Conservation (phyloP, 2,888 invertebrate species). For the Atrina japonica region DNA sequence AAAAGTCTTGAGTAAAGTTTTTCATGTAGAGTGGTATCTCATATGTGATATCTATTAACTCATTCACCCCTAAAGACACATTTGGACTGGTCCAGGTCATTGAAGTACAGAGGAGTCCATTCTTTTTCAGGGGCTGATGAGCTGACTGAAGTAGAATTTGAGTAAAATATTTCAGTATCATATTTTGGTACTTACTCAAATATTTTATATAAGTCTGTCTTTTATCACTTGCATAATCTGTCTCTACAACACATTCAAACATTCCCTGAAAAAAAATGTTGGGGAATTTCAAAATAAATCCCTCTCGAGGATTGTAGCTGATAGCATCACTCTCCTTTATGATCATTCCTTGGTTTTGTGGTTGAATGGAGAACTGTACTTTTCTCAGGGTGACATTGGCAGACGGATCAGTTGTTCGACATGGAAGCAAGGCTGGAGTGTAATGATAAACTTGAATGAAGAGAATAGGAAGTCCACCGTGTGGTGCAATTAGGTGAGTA, state of each 20-base stretch:
- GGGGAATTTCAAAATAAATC: slow-evolving; percentile 59
- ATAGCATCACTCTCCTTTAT: slow-evolving; percentile 20
- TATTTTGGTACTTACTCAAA: slow-evolving; percentile 28
- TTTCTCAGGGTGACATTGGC: slow-evolving; percentile 52
- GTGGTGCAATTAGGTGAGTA: background rate
- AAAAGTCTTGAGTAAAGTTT: too few species aligned
- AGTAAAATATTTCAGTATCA: background rate
- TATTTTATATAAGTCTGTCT: slow-evolving; percentile 18
- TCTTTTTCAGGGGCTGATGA: too few species aligned
- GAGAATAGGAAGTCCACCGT: background rate
- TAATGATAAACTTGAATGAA: slow-evolving; percentile 41
- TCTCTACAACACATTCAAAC: slow-evolving; percentile 52
- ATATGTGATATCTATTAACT: too few species aligned
- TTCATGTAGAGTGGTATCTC: too few species aligned
- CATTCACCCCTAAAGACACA: too few species aligned
- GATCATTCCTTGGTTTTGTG: slow-evolving; percentile 13
- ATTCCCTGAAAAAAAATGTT: slow-evolving; percentile 52
- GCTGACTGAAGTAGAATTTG: too few species aligned
- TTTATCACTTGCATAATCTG: slow-evolving; percentile 21
- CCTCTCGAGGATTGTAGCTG: slow-evolving; percentile 49
- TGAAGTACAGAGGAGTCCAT: too few species aligned
- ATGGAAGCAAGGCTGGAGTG: slow-evolving; percentile 48
- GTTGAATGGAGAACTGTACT: slow-evolving; percentile 1
- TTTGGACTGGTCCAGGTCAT: too few species aligned
- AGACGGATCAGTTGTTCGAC: slow-evolving; percentile 56